These are phyloP conservation scores for Andinoacara biseriatus DNA, from an alignment of 2,113 vertebrate species.

Conservation along the genomic window DNA sequence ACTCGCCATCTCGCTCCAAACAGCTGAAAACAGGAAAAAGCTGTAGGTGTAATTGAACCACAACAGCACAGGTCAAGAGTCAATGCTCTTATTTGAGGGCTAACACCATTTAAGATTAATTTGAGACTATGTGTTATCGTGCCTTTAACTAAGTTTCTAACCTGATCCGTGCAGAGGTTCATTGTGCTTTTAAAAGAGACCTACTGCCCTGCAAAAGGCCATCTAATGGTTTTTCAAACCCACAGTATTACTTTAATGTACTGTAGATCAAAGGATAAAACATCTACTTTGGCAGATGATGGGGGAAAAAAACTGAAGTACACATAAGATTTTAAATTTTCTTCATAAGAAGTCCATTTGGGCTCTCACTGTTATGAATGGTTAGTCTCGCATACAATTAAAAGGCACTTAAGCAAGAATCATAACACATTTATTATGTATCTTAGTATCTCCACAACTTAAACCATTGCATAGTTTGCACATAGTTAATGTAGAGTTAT, in stretches of 20 bases:
- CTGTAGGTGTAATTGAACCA: conserved; percentile 73
- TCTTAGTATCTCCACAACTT: neutral
- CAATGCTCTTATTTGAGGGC: conserved; percentile 74
- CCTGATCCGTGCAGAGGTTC: conserved; percentile 72
- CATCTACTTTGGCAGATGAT: conserved; percentile 59
- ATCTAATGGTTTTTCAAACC: conserved; percentile 76
- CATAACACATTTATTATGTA: conserved; percentile 18
- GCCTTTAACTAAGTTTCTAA: conserved; percentile 76
- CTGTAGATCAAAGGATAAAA: conserved; percentile 74
- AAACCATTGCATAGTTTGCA: neutral
- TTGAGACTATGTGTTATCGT: conserved; percentile 74
- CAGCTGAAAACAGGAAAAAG: conserved; percentile 48
- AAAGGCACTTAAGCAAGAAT: conserved; percentile 59
- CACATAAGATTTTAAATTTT: conserved; percentile 58
- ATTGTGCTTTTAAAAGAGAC: conserved; percentile 76
- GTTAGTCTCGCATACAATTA: conserved; percentile 49
- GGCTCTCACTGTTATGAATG: conserved; percentile 30
- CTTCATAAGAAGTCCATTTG: conserved; percentile 57
- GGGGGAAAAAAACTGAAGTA: conserved; percentile 14
- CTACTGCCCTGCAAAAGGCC: conserved; percentile 71
- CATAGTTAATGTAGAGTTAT: neutral
- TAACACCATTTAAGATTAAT: conserved; percentile 78
- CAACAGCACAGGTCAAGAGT: conserved; percentile 64
- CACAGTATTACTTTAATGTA: conserved; percentile 75
- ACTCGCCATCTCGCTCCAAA: conserved; percentile 29